Evolutionary conservation across 2,888 invertebrate genomes (phyloP), one percentile per base, ranked within the genome.

Genomic region (Anthrax anthrax): DNA sequence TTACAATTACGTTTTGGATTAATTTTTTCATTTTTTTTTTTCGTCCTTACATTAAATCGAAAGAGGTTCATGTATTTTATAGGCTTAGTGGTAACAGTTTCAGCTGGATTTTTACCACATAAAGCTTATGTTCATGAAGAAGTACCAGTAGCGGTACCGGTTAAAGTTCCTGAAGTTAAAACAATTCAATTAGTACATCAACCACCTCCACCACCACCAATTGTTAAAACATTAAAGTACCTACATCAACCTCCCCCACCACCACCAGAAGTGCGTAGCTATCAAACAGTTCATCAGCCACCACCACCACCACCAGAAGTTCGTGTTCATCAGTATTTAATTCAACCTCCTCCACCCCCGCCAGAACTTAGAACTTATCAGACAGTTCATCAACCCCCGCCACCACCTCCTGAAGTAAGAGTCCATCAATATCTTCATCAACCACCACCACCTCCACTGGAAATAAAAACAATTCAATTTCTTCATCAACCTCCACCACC

Each of bases 351-450:
- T 5, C 37, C 32, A 37, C 46, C 46, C 29, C 41, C 46, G 1
- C 46, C 46, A 42, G 42, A 46, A 37, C 37, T 46, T 5, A 41
- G 37, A 37, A 41, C 40, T 18, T 37, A 41, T 8, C 36, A 42
- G 18, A 23, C 40, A 5, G 17, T 41, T 23, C 41, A 37, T 18
- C 41, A 46, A 14, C 32, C 18, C 3, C 46, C 41, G 1, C 17
- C 46, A 4, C 46, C 46, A 18, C 46, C 46, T 12, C 46, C 46
- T 40, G 46, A 46, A 37, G 29, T 46, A 2, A 46, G 19, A n/a
- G 27, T 41, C 8, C 16, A 40, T 2, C 41, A 46, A 37, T n/a
- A 40, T 2, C 16, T 41, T 4, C 36, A 27, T 12, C 41, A 46
- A 17, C 29, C 29, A 2, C 29, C 29, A 4, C 29, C 29, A 17